Conservation (phyloP, 2,888 invertebrate genomes). For the Andricus curvator region DNA sequence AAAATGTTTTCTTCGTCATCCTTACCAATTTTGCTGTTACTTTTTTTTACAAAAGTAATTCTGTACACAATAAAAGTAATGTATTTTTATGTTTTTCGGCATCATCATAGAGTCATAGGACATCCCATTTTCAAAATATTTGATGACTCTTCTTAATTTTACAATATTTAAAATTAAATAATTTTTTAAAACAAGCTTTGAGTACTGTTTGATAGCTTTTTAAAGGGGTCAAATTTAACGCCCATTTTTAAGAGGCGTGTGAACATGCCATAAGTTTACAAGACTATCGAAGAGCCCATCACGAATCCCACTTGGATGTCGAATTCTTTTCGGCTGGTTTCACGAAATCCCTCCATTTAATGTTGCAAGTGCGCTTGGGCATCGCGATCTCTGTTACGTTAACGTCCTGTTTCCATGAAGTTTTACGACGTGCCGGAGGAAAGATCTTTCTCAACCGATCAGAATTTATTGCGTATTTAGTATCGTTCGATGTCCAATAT, state of each 20-base stretch:
- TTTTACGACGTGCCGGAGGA: conserved; percentile 1
- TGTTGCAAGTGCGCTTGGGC: background rate
- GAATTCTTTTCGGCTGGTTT: conserved; percentile 22
- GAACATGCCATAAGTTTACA: conserved; percentile 14
- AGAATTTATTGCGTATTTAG: conserved; percentile 15
- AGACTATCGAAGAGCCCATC: conserved; percentile 28
- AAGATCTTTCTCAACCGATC: conserved; percentile 3
- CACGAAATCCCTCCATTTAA: conserved; percentile 18
- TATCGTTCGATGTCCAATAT: background rate
- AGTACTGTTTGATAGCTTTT: background rate
- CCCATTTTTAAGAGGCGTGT: background rate
- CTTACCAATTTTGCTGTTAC: too few species aligned
- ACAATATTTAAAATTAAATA: background rate
- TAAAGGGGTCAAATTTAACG: conserved; percentile 5
- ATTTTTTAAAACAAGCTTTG: background rate
- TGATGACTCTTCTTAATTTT: background rate
- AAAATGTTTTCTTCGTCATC: too few species aligned
- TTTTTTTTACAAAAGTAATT: too few species aligned
- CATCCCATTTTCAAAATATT: background rate
- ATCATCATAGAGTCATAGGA: background rate
- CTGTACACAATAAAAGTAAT: too few species aligned
- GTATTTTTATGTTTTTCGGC: too few species aligned
- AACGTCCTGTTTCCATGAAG: background rate
- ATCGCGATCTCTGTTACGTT: conserved; percentile 7
- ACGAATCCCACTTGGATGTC: background rate